Evolutionary conservation across 2,888 invertebrate genomes (phyloP).

Genomic region (Eristalis pertinax): DNA sequence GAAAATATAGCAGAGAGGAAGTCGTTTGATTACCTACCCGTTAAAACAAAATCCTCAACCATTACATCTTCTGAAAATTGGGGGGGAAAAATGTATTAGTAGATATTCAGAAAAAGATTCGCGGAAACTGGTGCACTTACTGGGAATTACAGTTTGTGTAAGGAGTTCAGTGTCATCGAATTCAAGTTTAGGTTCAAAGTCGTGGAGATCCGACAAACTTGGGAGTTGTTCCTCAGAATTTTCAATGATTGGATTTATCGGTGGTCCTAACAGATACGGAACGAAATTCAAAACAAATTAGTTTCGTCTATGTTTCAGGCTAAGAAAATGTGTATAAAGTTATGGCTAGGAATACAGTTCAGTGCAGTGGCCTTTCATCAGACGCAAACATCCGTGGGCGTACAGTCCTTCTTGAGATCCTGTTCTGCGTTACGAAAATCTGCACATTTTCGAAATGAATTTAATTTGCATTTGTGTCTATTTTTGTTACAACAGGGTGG

Average conservation of each 20-base stretch:
- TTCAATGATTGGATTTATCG: slow-evolving; percentile 80
- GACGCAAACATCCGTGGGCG: too few relatives aligned
- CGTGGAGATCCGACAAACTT: slow-evolving; percentile 94
- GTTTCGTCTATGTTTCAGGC: too few relatives aligned
- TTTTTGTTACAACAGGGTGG: too few relatives aligned
- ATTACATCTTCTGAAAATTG: slow-evolving; percentile 79
- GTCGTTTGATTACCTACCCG: slow-evolving; percentile 74
- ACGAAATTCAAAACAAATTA: neutral
- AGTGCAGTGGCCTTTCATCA: too few relatives aligned
- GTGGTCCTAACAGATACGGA: slow-evolving; percentile 76
- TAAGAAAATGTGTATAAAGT: neutral
- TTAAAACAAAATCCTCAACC: slow-evolving; percentile 79
- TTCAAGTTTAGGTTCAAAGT: slow-evolving; percentile 97
- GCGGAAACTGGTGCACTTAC: slow-evolving; percentile 82
- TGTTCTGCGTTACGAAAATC: too few relatives aligned
- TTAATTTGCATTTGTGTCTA: too few relatives aligned
- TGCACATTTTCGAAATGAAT: too few relatives aligned
- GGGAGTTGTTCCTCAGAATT: slow-evolving; percentile 90
- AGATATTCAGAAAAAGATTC: slow-evolving; percentile 27
- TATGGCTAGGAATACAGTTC: neutral
- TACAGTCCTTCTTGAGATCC: too few relatives aligned
- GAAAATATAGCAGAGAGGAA: neutral
- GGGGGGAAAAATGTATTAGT: slow-evolving; percentile 65
- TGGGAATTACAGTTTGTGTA: slow-evolving; percentile 86
- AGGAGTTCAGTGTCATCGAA: slow-evolving; percentile 97